Base-by-base conservation (phyloP, 2,797 vertebrate genomes). In the Fistularia commersonii region DNA sequence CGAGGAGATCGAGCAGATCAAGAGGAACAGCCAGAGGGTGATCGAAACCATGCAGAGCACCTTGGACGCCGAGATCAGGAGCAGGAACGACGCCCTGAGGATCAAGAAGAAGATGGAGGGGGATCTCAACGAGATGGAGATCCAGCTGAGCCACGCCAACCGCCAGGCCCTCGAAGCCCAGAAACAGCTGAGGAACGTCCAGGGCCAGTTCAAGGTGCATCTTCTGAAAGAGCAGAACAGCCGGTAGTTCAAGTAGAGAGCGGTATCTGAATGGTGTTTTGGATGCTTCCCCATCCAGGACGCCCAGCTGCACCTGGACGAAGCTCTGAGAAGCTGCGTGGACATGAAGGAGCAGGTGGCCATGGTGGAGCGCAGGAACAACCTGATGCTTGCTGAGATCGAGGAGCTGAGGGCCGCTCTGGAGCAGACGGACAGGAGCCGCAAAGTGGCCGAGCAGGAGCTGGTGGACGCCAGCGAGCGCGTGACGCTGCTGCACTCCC, bases 71-170 rank as follows among this genome's bases (percentile, higher is more conserved):
- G 94, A 97, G 66, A 59, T 92, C 75, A 91, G 91, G 58, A 95
- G 92, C 89, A 91, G 93, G 66, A 96, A 95, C 0, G 92, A 97
- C 43, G 92, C 93, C 48, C 57, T 95, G 58, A 91, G 94, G 73
- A 45, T 97, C 62, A 97, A 95, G 80, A 97, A 94, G 89, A 96
- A 95, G 86, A 94, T 93, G 92, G 93, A 96, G 61, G 91, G 92
- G 48, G 92, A 93, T 53, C 90, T 93, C 13, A 93, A 91, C 13
- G 93, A 94, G 75, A 89, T 95, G 91, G 93, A 95, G 82, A 88
- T 94, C 49, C 93, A 95, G 74, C 81, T 96, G 56, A 90, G 91
- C 60, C 93, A 92, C 12, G 87, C 92, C 77, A 95, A 90, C 73
- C 83, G 87, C 6, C 93, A 93, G 68, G 85, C 83, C 23, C 84